Percentiles rank a stretch among this genome's conserved stretches.
Conservation (phyloP, 2,113 vertebrate genomes). For the Manacus vitellinus region DNA sequence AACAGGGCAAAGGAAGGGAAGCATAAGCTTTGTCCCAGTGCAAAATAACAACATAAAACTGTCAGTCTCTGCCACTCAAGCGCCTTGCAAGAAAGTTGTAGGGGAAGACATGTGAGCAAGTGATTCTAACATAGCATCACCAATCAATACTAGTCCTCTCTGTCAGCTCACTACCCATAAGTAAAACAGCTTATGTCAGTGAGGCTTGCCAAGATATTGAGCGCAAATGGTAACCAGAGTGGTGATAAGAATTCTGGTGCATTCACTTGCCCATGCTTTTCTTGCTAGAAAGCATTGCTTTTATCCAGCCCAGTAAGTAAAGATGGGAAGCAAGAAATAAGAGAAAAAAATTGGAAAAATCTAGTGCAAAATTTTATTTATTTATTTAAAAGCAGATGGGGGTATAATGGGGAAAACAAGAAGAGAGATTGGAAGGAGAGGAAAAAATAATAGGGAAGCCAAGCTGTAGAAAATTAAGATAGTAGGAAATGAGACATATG, state of each 20-base stretch:
- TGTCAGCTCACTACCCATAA: fast-evolving
- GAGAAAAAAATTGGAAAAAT: not conserved
- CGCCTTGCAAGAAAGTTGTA: not conserved
- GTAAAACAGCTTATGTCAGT: not conserved
- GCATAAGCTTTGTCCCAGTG: not conserved
- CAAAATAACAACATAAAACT: not conserved
- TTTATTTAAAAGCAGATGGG: not conserved
- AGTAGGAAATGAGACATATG: not conserved
- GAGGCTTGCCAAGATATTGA: not conserved
- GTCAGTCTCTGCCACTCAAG: not conserved
- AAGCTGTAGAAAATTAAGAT: not conserved
- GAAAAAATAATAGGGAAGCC: not conserved
- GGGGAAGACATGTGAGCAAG: not conserved
- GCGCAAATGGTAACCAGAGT: not conserved
- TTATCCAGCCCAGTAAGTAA: not conserved
- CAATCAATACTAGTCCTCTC: not conserved
- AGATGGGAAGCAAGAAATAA: not conserved
- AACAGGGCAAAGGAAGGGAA: not conserved
- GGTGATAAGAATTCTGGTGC: not conserved
- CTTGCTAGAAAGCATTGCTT: not conserved
- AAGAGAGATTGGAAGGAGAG: not conserved
- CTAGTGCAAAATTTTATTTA: not conserved
- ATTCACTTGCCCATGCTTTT: not conserved
- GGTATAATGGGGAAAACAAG: not conserved
- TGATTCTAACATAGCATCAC: not conserved